Evolutionary conservation across 2,797 vertebrate species (phyloP), one percentile per base, ranked within the genome.

Genomic region (Paramormyrops hopkinsi): DNA sequence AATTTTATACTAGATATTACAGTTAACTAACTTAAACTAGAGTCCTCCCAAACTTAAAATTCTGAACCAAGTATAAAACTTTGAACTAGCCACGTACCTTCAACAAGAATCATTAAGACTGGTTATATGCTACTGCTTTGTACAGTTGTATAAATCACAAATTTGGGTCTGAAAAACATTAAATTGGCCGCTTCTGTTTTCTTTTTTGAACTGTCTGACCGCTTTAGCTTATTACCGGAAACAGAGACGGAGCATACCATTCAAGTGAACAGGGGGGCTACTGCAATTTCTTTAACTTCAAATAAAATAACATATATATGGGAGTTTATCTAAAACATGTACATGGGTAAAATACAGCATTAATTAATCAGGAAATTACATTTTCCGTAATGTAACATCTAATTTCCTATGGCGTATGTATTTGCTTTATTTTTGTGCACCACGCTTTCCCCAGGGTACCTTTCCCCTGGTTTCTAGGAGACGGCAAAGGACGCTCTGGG

Each of bases 381-480:
- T 9, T 79, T 37, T 44, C n/a, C 17, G 14, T 46, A 83, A 83
- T 56, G 5, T 29, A 12, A 44, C 29, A 12, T 1, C 73, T 6
- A 22, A 88, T 88, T 65, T 84, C 44, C n/a, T 25, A 48, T 65
- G 9, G 48, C 17, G 19, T 59, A 41, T 62, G 62, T 56, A 86
- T 65, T 65, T 65, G 11, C 11, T 62, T 88, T 11, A 33, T 46
- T 62, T 62, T 4, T 8, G n/a, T 22, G 22, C 73, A 5, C 14
- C 87, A 1, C 54, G 50, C 91, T 88, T 79, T 91, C 90, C 83
- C 73, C 62, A 51, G 90, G 86, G 95, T 92, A 92, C 65, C 86
- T 79, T 73, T 90, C 88, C 93, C 92, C 4, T n/a, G 8, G 95
- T 96, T 94, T 93, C 95, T 93, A 91, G 86, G 95, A 94, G 91